Evolutionary conservation across 2,888 invertebrate species (phyloP), one percentile per base, ranked within the genome.

Genomic region (Pristionchus japonicus): DNA sequence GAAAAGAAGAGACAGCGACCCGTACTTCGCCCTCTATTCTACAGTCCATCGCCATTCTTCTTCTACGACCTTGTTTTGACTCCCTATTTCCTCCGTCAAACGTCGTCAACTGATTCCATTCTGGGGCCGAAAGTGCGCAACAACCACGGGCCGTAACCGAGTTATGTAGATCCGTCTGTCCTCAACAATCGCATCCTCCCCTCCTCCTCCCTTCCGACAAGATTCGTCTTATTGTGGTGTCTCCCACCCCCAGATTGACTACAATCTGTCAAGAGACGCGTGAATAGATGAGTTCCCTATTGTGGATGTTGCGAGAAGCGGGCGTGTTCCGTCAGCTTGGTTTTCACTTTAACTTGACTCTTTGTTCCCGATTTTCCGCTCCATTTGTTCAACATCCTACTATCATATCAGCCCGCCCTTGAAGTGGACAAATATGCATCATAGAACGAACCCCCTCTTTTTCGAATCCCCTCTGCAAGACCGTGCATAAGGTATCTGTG

Each of bases 261-360:
- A 77, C 43, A 77, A 77, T 77, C 77, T 77, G 77, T 77, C 77
- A 77, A 77, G 34, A 7, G 15, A 67, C 31, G 15, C 31, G 34
- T 31, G 67, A 34, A 34, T 34, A 67, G 67, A 67, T 67, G 70
- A 74, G 37, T 74, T 74, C 40, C 31, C 70, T 17, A 37, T 20
- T 74, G 13, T 34, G 57, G 3, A 23, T 52, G 57, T 57, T 52
- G 20, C 57, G n/a, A 3, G 52, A 57, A 23, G 57, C n/a, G 3
- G 57, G n/a, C 20, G n/a, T 20, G n/a, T 57, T 64, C 27, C 43
- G 43, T 11, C 43, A n/a, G n/a, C n/a, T n/a, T n/a, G n/a, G n/a
- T n/a, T n/a, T n/a, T n/a, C n/a, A n/a, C n/a, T n/a, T n/a, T n/a
- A n/a, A n/a, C n/a, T n/a, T n/a, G n/a, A n/a, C n/a, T n/a, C n/a